Evolutionary conservation across 2,888 invertebrate species (phyloP), one percentile per base, ranked within the genome.

Genomic region (Coenonympha glycerion): DNA sequence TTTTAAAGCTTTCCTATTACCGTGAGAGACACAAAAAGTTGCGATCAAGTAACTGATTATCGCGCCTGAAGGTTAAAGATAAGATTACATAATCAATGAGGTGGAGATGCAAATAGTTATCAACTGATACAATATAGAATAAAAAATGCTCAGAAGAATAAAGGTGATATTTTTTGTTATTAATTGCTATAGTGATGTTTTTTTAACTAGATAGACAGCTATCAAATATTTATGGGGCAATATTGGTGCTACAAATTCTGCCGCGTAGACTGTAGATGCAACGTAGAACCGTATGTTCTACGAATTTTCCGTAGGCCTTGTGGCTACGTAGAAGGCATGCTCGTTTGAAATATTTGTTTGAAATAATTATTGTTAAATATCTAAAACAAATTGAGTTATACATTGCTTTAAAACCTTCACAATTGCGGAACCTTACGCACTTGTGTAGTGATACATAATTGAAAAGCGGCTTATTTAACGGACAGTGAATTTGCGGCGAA

Each of bases 401-500:
- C 3, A 9, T n/a, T 9, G 4, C 4, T 28, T 6, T 24, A 24
- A 45, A 16, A 24, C 16, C 11, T 45, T 45, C 24, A 45, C 6
- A 34, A 45, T 44, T 33, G 33, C 16, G 6, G 16, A 39, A 24
- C 42, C 42, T 31, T 34, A 34, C 45, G 16, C 34, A 3, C 2
- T 22, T 24, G 22, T 33, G 21, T 22, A 24, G 33, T 16, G 37
- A 54, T 69, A 61, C 65, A 73, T 72, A 72, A 73, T 77, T 73
- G 59, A 73, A 56, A 57, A 68, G 64, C 61, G 65, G 65, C 65
- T 73, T 73, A 70, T 69, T 76, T 71, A 73, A 69, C 70, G 68
- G 68, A 62, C 70, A 69, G 68, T 71, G 68, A 77, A 79, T 80
- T 78, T 76, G 70, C 69, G 68, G 66, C 60, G 63, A 73, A 76